Evolutionary conservation across 2,888 invertebrate species (phyloP).

Genomic region (Trichogramma evanescens): DNA sequence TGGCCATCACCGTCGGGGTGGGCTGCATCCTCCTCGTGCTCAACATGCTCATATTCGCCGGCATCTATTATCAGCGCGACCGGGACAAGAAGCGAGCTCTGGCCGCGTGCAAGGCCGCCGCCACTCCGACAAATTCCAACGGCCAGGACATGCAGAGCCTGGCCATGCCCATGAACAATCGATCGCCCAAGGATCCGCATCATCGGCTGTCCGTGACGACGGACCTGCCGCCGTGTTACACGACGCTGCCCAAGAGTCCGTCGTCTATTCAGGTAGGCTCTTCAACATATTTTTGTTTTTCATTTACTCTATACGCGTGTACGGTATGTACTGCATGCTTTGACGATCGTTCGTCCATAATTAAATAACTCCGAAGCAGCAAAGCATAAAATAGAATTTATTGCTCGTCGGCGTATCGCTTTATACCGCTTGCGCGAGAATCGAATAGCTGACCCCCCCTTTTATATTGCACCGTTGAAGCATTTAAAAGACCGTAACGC

Average conservation of each 20-base stretch:
- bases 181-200: constrained; percentile 41
- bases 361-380: neutral
- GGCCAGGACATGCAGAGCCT: constrained; percentile 40
- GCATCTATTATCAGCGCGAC: constrained; percentile 67
- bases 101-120: constrained; percentile 35
- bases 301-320: neutral
- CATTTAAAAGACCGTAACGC: too few species aligned
- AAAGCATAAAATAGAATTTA: neutral
- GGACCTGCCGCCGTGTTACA: constrained; percentile 52
- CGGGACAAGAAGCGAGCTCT: constrained; percentile 48
- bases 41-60: constrained; percentile 70
- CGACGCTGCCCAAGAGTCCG: constrained; percentile 46
- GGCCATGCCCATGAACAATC: constrained; percentile 42
- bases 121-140: constrained; percentile 30
- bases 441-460: too few species aligned
- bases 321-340: neutral
- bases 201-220: constrained; percentile 31
- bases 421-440: too few species aligned
- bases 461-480: too few species aligned
- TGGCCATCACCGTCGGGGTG: constrained; percentile 70
- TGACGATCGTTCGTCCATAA: neutral
- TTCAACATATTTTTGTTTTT: neutral
- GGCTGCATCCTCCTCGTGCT: constrained; percentile 65
- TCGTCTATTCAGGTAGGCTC: constrained; percentile 26
- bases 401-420: too few species aligned